These are phyloP conservation scores for Microchrysa polita DNA, from an alignment of 2,888 invertebrate genomes.

Conservation along the genomic window DNA sequence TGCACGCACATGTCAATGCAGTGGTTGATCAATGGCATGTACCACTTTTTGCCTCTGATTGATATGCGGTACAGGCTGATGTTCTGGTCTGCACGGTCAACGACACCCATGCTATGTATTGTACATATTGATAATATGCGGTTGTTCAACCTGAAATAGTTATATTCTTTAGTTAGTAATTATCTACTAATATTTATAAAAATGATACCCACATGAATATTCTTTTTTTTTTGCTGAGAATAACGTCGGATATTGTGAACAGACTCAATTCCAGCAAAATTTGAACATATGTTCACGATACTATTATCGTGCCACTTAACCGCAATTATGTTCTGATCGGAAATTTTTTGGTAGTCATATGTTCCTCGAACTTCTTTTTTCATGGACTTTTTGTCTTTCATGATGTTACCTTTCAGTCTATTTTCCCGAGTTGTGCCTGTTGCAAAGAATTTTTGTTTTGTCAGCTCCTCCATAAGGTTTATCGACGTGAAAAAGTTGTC, in stretches of 20 bases:
- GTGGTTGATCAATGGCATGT: background rate
- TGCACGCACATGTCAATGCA: background rate
- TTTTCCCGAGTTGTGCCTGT: slow-evolving; percentile 23
- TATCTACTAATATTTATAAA: too few relatives aligned
- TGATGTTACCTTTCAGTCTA: background rate
- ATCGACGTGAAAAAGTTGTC: slow-evolving; percentile 21
- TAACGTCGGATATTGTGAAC: background rate
- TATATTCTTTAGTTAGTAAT: too few relatives aligned
- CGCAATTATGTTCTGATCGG: background rate
- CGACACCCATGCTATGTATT: background rate
- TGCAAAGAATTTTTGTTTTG: background rate
- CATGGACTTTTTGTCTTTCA: background rate
- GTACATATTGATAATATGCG: background rate
- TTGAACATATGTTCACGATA: background rate
- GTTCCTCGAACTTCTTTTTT: background rate
- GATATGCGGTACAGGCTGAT: background rate
- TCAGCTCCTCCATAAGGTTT: background rate
- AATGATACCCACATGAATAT: too few relatives aligned
- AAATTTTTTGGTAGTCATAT: background rate
- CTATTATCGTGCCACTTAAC: too few relatives aligned
- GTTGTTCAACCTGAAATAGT: background rate
- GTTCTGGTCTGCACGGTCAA: background rate
- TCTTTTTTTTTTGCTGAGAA: background rate
- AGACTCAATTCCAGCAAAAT: background rate
- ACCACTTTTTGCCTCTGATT: background rate